Evolutionary conservation across 2,797 vertebrate genomes (phyloP).

Genomic region (Lagocephalus sceleratus): DNA sequence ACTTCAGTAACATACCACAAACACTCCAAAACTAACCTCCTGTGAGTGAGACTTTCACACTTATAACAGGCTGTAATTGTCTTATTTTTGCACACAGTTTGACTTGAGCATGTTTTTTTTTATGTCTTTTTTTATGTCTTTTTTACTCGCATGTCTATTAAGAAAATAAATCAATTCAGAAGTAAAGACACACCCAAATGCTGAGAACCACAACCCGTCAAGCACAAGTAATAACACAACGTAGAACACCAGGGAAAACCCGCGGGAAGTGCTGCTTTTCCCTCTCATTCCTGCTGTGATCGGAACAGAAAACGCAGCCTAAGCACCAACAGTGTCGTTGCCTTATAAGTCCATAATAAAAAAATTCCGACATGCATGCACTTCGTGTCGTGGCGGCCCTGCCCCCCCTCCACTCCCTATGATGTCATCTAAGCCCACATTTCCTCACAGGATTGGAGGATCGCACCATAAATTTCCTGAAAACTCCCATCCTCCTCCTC

Average conservation of each 20-base stretch:
- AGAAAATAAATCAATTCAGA: not conserved
- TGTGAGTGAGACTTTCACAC: too few species aligned
- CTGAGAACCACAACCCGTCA: not conserved
- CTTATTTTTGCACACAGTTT: too few species aligned
- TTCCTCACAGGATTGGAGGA: conserved; percentile 74
- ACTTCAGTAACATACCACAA: too few species aligned
- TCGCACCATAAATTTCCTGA: conserved; percentile 72
- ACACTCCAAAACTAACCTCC: too few species aligned
- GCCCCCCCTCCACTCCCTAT: conserved; percentile 65
- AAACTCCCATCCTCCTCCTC: conserved; percentile 60
- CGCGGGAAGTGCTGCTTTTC: conserved; percentile 1
- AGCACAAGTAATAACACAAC: not conserved
- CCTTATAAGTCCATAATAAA: conserved; percentile 66
- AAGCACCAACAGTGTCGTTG: conserved; percentile 50
- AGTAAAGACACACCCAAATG: too few species aligned
- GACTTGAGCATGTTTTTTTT: too few species aligned
- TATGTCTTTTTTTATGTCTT: too few species aligned
- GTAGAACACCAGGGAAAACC: too few species aligned
- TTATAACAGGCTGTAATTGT: too few species aligned
- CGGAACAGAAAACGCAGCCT: conserved; percentile 31
- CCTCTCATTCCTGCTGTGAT: conserved; percentile 9
- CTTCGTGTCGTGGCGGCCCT: conserved; percentile 43
- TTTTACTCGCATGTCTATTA: too few species aligned
- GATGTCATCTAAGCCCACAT: conserved; percentile 70
- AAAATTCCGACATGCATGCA: conserved; percentile 24